phyloP scores from a whole-genome alignment of 2,888 invertebrate species.

The Xanthostigma xanthostigma region DNA sequence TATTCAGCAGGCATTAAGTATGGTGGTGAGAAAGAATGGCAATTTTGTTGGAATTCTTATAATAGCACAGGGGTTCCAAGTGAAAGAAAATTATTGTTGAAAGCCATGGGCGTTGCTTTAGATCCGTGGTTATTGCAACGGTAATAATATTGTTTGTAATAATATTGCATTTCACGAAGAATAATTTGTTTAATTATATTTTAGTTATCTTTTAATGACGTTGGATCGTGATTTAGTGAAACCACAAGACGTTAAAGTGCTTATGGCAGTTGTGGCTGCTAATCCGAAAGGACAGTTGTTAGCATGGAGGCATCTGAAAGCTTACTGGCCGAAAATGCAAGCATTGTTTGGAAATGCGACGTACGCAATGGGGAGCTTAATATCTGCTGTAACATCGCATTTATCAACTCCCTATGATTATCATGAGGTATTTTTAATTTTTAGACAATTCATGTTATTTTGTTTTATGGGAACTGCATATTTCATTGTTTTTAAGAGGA shows the following conservation, averaged over 20 bases:
- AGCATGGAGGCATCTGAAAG: conserved; percentile 58
- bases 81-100: conserved; percentile 53
- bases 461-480: background rate
- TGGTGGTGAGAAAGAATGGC: conserved; percentile 60
- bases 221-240: conserved; percentile 53
- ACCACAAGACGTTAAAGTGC: conserved; percentile 53
- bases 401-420: conserved; percentile 62
- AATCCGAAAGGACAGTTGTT: conserved; percentile 55
- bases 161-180: background rate
- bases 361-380: conserved; percentile 45
- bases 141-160: conserved; percentile 23
- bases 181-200: background rate
- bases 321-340: conserved; percentile 50
- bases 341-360: conserved; percentile 47
- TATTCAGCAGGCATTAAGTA: conserved; percentile 51
- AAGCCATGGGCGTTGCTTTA: conserved; percentile 52
- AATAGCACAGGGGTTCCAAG: conserved; percentile 48
- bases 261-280: conserved; percentile 55
- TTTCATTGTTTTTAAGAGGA: no score
- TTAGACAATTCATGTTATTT: background rate
- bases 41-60: conserved; percentile 58
- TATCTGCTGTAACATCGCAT: conserved; percentile 46
- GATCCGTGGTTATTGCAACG: conserved; percentile 73
- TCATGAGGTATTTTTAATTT: conserved; percentile 38
- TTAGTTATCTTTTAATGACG: conserved; percentile 57